Evolutionary conservation across 2,113 vertebrate genomes (phyloP), one percentile per base, ranked within the genome.

Genomic region (Rhombomys opimus): DNA sequence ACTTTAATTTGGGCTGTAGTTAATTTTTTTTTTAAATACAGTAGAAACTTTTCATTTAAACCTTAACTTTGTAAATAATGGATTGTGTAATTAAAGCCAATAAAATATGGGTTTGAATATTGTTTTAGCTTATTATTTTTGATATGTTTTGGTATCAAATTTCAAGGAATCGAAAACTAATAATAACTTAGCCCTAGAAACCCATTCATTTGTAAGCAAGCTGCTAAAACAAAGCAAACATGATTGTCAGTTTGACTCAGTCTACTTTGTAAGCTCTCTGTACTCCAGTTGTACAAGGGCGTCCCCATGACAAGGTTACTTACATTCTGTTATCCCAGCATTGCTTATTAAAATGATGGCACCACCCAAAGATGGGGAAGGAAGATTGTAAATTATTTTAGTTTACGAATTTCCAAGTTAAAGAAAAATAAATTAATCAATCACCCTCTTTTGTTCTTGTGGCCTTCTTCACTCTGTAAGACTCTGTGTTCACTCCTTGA

Each of bases 381-480:
- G 92, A 98, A 25, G 94, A 98, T 97, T 87, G 70, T 96, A 96
- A 46, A 98, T 96, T 87, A 96, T 97, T 97, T 97, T 97, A 97
- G 96, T 97, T 98, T 95, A 70, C 85, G 94, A 97, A 93, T 97
- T 97, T 97, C 95, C 96, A 98, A 98, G 96, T 97, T 97, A 93
- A 85, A 97, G 96, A 87, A 94, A 92, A 98, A 96, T 97, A 95
- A 94, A 87, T 88, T 90, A 70, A 94, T 30, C 91, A 98, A 92
- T 77, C 97, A 98, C 95, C 78, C 96, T 97, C 96, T 98, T 95
- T 97, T 97, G 98, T 99, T 99, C 98, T 99, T 99, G 99, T 99
- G 99, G 99, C 99, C 99, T 99, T 98, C 98, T 98, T 98, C 97
- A 98, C 98, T 98, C 98, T 98, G 97, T 98, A 98, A 96, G 98